These are phyloP conservation scores for Chalcosyrphus nemorum DNA, from an alignment of 2,888 invertebrate genomes.

Conservation along the genomic window DNA sequence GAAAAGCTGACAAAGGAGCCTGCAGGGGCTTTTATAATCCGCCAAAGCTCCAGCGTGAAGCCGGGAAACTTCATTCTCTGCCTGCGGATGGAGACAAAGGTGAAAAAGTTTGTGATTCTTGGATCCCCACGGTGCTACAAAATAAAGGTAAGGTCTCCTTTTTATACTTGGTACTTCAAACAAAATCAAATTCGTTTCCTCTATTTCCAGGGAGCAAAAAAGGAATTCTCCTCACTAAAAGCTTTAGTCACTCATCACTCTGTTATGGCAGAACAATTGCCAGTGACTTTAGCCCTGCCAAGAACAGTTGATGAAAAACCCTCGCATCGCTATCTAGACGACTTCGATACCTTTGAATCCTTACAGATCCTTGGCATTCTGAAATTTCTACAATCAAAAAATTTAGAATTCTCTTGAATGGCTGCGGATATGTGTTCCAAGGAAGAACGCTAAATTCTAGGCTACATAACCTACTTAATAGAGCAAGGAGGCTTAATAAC, in stretches of 20 bases:
- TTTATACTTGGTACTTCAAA: too few relatives aligned
- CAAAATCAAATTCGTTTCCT: too few relatives aligned
- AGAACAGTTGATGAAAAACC: conserved; percentile 81
- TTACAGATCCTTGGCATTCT: conserved; percentile 81
- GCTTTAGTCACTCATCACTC: conserved; percentile 98
- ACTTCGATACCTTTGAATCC: conserved; percentile 89
- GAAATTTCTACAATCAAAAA: conserved; percentile 77
- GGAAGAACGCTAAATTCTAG: conserved; percentile 27
- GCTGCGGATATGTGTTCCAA: background rate
- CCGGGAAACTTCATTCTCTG: conserved; percentile 75
- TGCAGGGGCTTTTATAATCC: conserved; percentile 77
- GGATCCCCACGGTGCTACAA: conserved; percentile 75
- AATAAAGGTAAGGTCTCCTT: conserved; percentile 77
- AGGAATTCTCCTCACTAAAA: conserved; percentile 94
- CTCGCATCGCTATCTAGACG: conserved; percentile 85
- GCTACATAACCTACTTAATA: conserved; percentile 49
- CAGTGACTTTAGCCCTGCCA: conserved; percentile 92
- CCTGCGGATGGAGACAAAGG: conserved; percentile 77
- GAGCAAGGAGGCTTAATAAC: conserved; percentile 33
- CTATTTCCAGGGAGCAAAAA: conserved; percentile 98
- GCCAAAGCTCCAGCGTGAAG: conserved; percentile 75
- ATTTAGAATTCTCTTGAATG: conserved; percentile 75
- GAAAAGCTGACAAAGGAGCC: conserved; percentile 74
- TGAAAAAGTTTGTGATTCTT: conserved; percentile 76
- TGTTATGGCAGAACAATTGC: conserved; percentile 97